A percentile compares a stretch with the other conserved stretches of the same genome.
Conservation (phyloP, 2,888 invertebrate genomes). For the Galeruca laticollis region DNA sequence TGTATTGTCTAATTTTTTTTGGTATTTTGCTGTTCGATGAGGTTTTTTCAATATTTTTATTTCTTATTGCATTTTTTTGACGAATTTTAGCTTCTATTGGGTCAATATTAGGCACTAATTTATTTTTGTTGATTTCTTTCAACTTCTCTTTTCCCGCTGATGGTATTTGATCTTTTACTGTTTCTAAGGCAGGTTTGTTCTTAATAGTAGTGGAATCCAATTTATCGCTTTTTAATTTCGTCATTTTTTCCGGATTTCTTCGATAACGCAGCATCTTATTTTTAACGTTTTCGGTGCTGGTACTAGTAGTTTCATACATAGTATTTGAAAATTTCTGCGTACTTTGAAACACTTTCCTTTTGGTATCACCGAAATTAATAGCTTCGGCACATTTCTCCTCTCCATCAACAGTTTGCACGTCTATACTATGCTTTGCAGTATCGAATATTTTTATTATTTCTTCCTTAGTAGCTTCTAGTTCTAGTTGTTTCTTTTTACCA, state of each 20-base stretch:
- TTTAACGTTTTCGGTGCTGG: neutral
- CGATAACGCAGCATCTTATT: neutral
- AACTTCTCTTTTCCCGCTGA: neutral
- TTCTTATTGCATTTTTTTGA: neutral
- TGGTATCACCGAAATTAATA: neutral
- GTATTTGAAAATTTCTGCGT: neutral
- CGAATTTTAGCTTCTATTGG: neutral
- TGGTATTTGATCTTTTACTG: neutral
- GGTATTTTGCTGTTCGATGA: conserved; percentile 15
- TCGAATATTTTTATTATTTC: conserved; percentile 4
- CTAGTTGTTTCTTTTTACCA: neutral
- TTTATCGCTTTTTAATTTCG: neutral
- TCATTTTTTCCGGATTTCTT: neutral
- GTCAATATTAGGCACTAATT: neutral
- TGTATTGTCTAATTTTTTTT: conserved; percentile 6
- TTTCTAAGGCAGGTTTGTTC: neutral
- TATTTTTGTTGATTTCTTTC: neutral
- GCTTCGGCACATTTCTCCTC: neutral
- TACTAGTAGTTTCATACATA: neutral
- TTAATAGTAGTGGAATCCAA: neutral
- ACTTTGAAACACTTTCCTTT: neutral
- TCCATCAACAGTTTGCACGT: neutral
- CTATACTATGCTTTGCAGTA: neutral
- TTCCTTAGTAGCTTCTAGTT: neutral
- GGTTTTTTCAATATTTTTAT: neutral